A percentile compares a stretch with the other conserved stretches of the same genome.
phyloP scores from a whole-genome alignment of 2,888 invertebrate genomes.

The Argynnis bischoffii region DNA sequence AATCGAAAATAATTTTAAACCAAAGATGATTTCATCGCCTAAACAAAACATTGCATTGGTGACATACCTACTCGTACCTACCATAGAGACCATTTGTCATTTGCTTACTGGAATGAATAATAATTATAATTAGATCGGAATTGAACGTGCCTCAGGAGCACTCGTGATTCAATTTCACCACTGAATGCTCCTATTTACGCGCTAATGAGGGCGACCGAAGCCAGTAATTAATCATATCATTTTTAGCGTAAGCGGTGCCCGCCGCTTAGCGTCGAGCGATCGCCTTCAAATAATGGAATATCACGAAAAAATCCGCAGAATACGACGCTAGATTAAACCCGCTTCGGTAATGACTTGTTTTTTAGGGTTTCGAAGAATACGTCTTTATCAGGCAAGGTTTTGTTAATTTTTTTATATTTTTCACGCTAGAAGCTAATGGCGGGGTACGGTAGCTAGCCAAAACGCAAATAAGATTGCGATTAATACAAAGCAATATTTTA shows the following conservation, averaged over 20 bases:
- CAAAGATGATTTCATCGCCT: slow-evolving; percentile 23
- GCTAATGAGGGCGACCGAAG: slow-evolving; percentile 76
- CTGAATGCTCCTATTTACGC: slow-evolving; percentile 75
- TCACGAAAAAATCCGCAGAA: slow-evolving; percentile 70
- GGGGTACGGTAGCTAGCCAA: slow-evolving; percentile 45
- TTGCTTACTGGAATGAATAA: slow-evolving; percentile 61
- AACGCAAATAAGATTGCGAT: slow-evolving; percentile 9
- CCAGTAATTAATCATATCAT: slow-evolving; percentile 81
- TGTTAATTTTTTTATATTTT: slow-evolving; percentile 70
- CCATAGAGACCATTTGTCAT: slow-evolving; percentile 44
- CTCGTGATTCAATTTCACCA: slow-evolving; percentile 79
- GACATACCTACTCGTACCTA: slow-evolving; percentile 28
- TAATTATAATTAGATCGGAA: slow-evolving; percentile 74
- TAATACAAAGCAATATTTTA: slow-evolving; percentile 19
- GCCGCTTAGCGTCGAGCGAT: slow-evolving; percentile 64
- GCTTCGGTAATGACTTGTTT: slow-evolving; percentile 81
- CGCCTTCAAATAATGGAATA: slow-evolving; percentile 74
- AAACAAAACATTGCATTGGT: slow-evolving; percentile 35
- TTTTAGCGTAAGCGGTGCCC: slow-evolving; percentile 73
- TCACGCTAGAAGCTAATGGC: slow-evolving; percentile 64
- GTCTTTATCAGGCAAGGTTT: slow-evolving; percentile 74
- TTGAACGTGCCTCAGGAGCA: slow-evolving; percentile 62
- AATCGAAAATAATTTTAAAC: slow-evolving; percentile 1
- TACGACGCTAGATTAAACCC: slow-evolving; percentile 74
- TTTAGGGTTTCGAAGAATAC: slow-evolving; percentile 80